A percentile compares a stretch with the other conserved stretches of the same genome.
phyloP scores from a whole-genome alignment of 2,888 invertebrate genomes.

The Meteorus colon region DNA sequence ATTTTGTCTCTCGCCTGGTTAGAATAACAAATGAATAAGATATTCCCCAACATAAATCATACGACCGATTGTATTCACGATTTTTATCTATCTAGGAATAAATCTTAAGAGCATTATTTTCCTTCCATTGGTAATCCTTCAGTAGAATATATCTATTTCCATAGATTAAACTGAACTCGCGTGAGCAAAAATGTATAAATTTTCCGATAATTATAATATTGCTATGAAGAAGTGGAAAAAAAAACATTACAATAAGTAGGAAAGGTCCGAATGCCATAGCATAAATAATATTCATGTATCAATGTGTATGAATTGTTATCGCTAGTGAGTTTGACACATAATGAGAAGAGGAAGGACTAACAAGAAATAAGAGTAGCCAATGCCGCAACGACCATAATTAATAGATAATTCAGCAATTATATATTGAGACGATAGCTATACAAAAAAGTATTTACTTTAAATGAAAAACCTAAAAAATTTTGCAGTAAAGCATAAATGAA shows the following conservation, averaged over 20 bases:
- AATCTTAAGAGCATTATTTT: too few relatives aligned
- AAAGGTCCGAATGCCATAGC: neutral
- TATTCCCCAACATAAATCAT: too few relatives aligned
- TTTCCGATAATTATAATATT: slow-evolving; percentile 6
- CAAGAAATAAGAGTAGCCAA: slow-evolving; percentile 7
- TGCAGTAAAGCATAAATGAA: too few relatives aligned
- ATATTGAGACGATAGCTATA: neutral
- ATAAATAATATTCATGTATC: too few relatives aligned
- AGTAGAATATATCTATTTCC: too few relatives aligned
- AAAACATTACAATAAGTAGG: neutral
- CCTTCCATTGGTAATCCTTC: too few relatives aligned
- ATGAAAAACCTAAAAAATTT: neutral
- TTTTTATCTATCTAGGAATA: too few relatives aligned
- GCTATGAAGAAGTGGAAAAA: neutral
- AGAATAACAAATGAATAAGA: too few relatives aligned
- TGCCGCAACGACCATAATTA: neutral
- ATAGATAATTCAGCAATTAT: slow-evolving; percentile 31
- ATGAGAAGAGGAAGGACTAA: neutral
- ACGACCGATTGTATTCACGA: too few relatives aligned
- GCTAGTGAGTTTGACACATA: neutral
- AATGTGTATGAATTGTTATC: too few relatives aligned
- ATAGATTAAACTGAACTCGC: too few relatives aligned
- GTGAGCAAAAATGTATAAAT: neutral
- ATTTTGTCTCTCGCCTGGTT: too few relatives aligned
- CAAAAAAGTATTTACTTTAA: neutral